Conservation (phyloP, 2,888 invertebrate genomes). For the Danaus chrysippus region DNA sequence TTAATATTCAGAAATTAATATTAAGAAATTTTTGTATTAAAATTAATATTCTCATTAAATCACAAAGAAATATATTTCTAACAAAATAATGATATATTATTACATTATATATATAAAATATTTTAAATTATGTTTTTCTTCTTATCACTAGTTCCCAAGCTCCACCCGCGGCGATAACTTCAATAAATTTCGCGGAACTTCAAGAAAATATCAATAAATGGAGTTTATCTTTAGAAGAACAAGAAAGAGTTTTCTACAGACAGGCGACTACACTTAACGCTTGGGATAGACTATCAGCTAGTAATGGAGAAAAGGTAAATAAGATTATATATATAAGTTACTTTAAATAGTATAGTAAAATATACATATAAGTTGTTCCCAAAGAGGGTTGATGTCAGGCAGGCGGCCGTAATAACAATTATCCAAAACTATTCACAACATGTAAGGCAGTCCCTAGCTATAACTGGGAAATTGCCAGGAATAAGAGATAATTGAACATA, state of each 20-base stretch:
- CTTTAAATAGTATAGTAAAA: not conserved
- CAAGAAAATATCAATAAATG: slow-evolving; percentile 97
- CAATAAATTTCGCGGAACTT: slow-evolving; percentile 89
- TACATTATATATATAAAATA: not conserved
- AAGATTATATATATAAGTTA: not conserved
- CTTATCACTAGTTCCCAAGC: slow-evolving; percentile 52
- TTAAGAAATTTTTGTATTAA: no score
- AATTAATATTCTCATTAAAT: no score
- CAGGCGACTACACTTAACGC: slow-evolving; percentile 97
- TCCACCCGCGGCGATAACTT: slow-evolving; percentile 63
- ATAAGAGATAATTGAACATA: no score
- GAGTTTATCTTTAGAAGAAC: slow-evolving; percentile 94
- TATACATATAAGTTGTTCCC: no score
- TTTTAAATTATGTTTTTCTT: slow-evolving; percentile 25
- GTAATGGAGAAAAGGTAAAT: slow-evolving; percentile 92
- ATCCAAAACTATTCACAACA: no score
- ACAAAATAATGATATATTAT: no score
- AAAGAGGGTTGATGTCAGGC: no score
- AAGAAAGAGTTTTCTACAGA: slow-evolving; percentile 94
- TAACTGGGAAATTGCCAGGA: no score
- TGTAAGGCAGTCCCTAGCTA: no score
- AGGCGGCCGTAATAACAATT: no score
- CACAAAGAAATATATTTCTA: no score
- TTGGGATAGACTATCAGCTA: slow-evolving; percentile 94
- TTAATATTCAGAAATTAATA: no score